Evolutionary conservation across 1,140 invertebrate species (phyloP), one percentile per base, ranked within the genome.

Genomic region (Eumeta japonica): DNA sequence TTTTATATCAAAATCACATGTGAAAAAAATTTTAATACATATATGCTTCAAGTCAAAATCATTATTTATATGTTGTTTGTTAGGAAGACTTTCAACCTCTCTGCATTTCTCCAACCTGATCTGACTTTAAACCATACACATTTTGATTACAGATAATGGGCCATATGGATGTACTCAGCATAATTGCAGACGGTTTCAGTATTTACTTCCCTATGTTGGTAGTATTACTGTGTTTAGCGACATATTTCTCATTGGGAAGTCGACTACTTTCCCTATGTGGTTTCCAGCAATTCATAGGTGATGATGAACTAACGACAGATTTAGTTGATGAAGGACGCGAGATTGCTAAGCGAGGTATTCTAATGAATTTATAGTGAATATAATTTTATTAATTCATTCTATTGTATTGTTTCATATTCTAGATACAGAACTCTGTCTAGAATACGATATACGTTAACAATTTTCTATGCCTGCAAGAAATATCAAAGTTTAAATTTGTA

Each of bases 161-260:
- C 13, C 96, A 98, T 60, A 94, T 99, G 94, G 95, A 99, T 77
- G 92, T 99, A 0, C 87, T 99, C 37, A 87, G 91, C 7, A 92
- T 99, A 37, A 92, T 99, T 43, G 93, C 94, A 2, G 90, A 97
- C 73, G 96, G 97, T 13, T 98, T 99, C 73, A 98, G 99, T 73
- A 89, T 99, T 27, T 99, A 99, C 65, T 97, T 99, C 72, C 97
- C 97, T 0, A 98, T 98, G 81, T 83, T 90, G 32, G 96, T 99
- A 62, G 80, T 98, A 24, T 79, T 92, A 37, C 86, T 99, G 49
- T 97, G 94, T 62, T 65, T 95, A 39, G 90, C 92, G 36, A 98
- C 94, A 0, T 98, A 96, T 78, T 95, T 98, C 63, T 91, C 89
- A 57, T 66, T 97, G n/a, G 95, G 94, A 17, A 89, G 89, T 43